Percentiles rank a stretch among this genome's conserved stretches.
Evolutionary conservation across 2,797 vertebrate genomes (phyloP).

Genomic region (Atherinosoma microstoma): DNA sequence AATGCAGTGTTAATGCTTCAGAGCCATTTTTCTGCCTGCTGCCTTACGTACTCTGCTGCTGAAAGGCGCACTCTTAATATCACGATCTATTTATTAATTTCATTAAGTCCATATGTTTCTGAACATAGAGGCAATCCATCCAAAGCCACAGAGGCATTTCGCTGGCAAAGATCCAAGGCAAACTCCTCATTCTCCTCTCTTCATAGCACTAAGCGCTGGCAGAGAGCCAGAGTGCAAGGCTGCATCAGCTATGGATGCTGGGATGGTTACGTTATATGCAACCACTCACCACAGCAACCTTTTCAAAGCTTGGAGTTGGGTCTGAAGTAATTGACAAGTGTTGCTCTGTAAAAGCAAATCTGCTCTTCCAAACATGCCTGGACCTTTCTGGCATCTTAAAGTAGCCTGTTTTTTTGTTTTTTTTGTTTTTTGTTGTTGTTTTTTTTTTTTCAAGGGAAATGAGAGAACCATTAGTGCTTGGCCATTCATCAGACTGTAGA

Average conservation of each 20-base stretch:
- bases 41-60: conserved; percentile 51
- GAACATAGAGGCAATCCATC: conserved; percentile 70
- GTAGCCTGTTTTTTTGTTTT: not conserved
- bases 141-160: conserved; percentile 64
- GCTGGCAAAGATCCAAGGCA: conserved; percentile 68
- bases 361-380: conserved; percentile 47
- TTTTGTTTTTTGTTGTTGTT: not conserved
- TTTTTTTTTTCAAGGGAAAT: conserved; percentile 1
- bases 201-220: conserved; percentile 71
- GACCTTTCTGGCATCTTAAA: conserved; percentile 53
- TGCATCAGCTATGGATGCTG: conserved; percentile 55
- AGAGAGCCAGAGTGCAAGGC: conserved; percentile 57
- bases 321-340: conserved; percentile 74
- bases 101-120: conserved; percentile 77
- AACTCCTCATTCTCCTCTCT: conserved; percentile 72
- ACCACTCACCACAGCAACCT: conserved; percentile 67
- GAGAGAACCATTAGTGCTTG: conserved; percentile 40
- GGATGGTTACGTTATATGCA: conserved; percentile 62
- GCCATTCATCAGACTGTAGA: conserved; percentile 45
- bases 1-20: conserved; percentile 70
- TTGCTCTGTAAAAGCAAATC: conserved; percentile 70
- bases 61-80: conserved; percentile 71
- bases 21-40: conserved; percentile 51
- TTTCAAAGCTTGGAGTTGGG: conserved; percentile 41
- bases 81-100: conserved; percentile 76